phyloP scores from a whole-genome alignment of 2,797 vertebrate species.

The Enteromius unitaeniatus region DNA sequence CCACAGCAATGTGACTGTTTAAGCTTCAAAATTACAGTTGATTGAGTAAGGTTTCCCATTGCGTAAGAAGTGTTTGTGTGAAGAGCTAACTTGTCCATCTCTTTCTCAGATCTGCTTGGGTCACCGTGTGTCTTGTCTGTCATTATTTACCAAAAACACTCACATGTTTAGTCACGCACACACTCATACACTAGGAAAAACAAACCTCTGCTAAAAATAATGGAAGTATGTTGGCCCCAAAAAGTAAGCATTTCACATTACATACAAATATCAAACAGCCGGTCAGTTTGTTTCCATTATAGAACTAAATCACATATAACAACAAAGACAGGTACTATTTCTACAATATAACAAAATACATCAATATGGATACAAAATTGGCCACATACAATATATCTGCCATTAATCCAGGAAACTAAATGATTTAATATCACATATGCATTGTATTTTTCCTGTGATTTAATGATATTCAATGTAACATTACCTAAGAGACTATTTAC shows the following conservation, averaged over 20 bases:
- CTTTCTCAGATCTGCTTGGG: background rate
- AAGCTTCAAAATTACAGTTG: background rate
- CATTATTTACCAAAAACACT: slow-evolving; percentile 41
- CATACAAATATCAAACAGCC: background rate
- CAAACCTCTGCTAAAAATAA: background rate
- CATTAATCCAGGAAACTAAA: background rate
- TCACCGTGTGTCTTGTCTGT: background rate
- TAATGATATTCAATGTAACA: background rate
- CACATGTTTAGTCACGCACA: background rate
- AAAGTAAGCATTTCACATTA: background rate
- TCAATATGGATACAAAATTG: background rate
- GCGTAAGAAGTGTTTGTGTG: background rate
- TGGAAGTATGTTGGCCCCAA: background rate
- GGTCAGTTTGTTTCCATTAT: background rate
- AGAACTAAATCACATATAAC: background rate
- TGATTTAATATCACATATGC: background rate
- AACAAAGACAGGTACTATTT: background rate
- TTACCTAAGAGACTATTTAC: background rate
- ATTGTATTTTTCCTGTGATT: background rate
- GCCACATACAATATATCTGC: too few relatives aligned
- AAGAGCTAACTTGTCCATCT: background rate
- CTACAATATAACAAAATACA: background rate
- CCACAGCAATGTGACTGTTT: background rate
- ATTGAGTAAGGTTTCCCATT: background rate
- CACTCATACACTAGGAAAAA: background rate